Conservation (phyloP, 2,797 vertebrate genomes). For the Poeciliopsis gracilis region DNA sequence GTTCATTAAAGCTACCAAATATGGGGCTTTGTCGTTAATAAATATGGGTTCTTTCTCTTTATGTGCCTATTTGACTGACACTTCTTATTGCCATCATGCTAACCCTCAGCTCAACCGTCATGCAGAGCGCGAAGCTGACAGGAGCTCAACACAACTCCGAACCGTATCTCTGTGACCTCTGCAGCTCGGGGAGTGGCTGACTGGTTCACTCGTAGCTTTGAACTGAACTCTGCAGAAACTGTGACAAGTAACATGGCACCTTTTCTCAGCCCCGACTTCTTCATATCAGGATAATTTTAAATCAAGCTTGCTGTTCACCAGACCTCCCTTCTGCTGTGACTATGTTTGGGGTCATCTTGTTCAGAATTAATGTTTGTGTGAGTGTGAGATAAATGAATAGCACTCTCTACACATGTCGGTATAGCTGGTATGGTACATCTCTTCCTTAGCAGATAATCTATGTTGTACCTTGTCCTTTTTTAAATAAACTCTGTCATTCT, state of each 20-base stretch:
- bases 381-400: slow-evolving; percentile 50
- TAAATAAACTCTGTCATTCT: too few relatives aligned
- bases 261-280: slow-evolving; percentile 33
- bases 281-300: slow-evolving; percentile 38
- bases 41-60: slow-evolving; percentile 29
- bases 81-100: slow-evolving; percentile 75
- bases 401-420: not conserved
- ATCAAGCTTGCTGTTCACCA: slow-evolving; percentile 56
- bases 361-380: slow-evolving; percentile 29
- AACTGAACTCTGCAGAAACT: slow-evolving; percentile 32
- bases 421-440: too few relatives aligned
- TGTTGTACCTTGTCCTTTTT: too few relatives aligned
- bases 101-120: slow-evolving; percentile 54
- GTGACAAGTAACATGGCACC: slow-evolving; percentile 43
- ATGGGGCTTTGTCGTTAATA: not conserved
- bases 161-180: slow-evolving; percentile 45
- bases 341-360: slow-evolving; percentile 50
- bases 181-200: not conserved
- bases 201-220: slow-evolving; percentile 37
- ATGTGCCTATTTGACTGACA: slow-evolving; percentile 67
- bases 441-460: too few relatives aligned
- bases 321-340: slow-evolving; percentile 23
- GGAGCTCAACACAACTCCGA: slow-evolving; percentile 29
- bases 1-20: not conserved
- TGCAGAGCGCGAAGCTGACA: slow-evolving; percentile 44